These are phyloP conservation scores for Coboldia fuscipes DNA, from an alignment of 1,140 invertebrate species.

Conservation along the genomic window DNA sequence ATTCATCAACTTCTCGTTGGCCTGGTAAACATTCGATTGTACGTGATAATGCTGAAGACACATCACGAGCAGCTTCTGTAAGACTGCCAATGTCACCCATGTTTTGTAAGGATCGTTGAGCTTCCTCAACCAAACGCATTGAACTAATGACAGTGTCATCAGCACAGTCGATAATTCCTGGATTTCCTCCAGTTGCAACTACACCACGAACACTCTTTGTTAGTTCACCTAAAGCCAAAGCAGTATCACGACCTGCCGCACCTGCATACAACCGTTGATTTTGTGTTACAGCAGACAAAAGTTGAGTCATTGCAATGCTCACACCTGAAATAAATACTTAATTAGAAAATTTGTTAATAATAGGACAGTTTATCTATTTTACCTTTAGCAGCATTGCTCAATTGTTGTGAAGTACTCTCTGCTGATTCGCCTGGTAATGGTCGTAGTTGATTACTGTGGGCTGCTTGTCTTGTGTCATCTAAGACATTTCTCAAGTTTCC, in stretches of 20 bases:
- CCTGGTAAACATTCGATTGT: conserved; percentile 69
- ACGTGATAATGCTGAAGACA: conserved; percentile 17
- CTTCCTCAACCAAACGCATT: conserved; percentile 53
- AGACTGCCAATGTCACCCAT: conserved; percentile 31
- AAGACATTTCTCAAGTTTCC: conserved; percentile 60
- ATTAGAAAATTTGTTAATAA: too few species aligned
- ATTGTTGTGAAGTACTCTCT: conserved; percentile 48
- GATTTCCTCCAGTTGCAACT: conserved; percentile 28
- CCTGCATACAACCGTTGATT: conserved; percentile 69
- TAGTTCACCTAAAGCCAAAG: conserved; percentile 45
- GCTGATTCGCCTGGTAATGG: conserved; percentile 73
- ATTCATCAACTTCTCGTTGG: conserved; percentile 72
- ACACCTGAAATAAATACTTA: too few species aligned
- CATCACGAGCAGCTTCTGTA: conserved; percentile 33
- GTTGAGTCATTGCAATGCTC: conserved; percentile 45
- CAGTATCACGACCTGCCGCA: conserved; percentile 59
- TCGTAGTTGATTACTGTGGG: conserved; percentile 40
- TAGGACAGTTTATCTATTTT: too few species aligned
- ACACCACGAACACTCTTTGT: conserved; percentile 51
- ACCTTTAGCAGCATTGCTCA: conserved; percentile 43
- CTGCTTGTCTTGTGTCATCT: conserved; percentile 53
- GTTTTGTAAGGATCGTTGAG: conserved; percentile 39
- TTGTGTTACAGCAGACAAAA: conserved; percentile 67
- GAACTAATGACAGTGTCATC: conserved; percentile 62
- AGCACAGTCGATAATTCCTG: conserved; percentile 36